Conservation (phyloP, 2,113 vertebrate genomes). For the Lophura nycthemera region DNA sequence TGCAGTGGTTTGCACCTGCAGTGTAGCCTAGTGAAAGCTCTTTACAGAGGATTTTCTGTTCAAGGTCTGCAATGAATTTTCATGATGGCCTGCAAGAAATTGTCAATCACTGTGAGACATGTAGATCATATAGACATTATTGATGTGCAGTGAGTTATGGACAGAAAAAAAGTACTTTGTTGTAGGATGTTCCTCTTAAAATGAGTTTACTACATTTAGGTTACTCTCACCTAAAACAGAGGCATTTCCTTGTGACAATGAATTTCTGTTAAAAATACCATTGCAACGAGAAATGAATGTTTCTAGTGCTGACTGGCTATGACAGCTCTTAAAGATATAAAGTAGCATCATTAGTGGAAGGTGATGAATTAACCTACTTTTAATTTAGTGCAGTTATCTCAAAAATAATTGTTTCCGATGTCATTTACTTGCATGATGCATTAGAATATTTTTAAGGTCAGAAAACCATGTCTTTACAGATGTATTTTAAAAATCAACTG, state of each 20-base stretch:
- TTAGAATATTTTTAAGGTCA: neutral
- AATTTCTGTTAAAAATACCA: neutral
- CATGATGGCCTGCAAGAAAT: neutral
- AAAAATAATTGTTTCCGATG: neutral
- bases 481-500: neutral
- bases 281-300: neutral
- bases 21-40: neutral
- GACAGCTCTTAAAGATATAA: neutral
- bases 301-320: neutral
- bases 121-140: neutral
- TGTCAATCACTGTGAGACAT: neutral
- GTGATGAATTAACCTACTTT: neutral
- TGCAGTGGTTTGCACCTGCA: neutral
- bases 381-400: neutral
- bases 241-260: neutral
- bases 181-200: neutral
- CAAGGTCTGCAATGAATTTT: neutral
- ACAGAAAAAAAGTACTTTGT: constrained; percentile 8
- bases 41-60: neutral
- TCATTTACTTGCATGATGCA: neutral
- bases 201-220: neutral
- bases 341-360: neutral
- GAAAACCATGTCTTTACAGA: neutral
- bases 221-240: neutral
- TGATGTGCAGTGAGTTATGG: neutral